phyloP scores from a whole-genome alignment of 2,113 vertebrate species.

The Phylloscopus whistleri region DNA sequence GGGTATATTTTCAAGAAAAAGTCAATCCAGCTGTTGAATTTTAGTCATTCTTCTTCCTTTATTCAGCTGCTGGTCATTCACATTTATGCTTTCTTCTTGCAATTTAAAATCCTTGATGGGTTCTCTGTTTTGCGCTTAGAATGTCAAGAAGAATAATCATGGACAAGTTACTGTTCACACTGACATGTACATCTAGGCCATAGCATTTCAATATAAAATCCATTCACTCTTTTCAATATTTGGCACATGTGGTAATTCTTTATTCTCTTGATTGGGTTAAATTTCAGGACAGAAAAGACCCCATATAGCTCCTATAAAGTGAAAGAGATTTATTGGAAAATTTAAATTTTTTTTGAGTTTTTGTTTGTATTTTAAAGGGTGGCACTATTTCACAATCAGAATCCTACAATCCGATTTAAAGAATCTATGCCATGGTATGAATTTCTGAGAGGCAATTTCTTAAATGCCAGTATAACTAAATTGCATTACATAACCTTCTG shows the following conservation, averaged over 20 bases:
- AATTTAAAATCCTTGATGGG: background rate
- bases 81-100: background rate
- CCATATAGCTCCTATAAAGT: background rate
- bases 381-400: background rate
- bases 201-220: background rate
- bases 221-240: background rate
- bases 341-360: background rate
- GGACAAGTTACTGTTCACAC: background rate
- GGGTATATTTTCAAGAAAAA: background rate
- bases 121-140: background rate
- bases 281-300: background rate
- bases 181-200: background rate
- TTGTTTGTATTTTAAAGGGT: background rate
- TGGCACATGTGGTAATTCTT: background rate
- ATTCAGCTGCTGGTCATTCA: background rate
- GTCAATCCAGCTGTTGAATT: background rate
- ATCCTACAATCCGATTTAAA: background rate
- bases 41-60: background rate
- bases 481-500: background rate
- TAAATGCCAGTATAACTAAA: background rate
- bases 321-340: background rate
- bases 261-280: background rate
- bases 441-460: background rate
- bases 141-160: background rate
- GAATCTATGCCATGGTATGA: background rate